These are phyloP conservation scores for Ips nitidus DNA, from an alignment of 1,140 invertebrate species.

Conservation along the genomic window DNA sequence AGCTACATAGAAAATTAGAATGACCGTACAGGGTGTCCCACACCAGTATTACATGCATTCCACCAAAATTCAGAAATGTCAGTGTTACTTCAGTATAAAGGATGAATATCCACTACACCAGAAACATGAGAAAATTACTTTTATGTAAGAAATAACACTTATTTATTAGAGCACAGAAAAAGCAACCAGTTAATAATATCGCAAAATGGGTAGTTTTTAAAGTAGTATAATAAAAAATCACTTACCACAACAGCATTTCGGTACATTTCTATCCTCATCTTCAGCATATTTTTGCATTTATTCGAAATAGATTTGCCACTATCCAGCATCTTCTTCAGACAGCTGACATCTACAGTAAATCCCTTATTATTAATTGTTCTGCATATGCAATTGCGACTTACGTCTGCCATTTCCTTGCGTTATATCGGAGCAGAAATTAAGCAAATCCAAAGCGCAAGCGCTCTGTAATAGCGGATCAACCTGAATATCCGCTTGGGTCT, in stretches of 20 bases:
- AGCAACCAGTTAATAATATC: too few relatives aligned
- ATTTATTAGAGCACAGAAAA: too few relatives aligned
- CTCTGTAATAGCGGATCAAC: slow-evolving; percentile 78
- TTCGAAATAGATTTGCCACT: slow-evolving; percentile 67
- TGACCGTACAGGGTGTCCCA: too few relatives aligned
- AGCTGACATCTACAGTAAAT: slow-evolving; percentile 69
- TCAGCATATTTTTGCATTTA: slow-evolving; percentile 78
- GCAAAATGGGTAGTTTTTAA: too few relatives aligned
- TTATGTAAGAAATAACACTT: too few relatives aligned
- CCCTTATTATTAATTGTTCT: not conserved
- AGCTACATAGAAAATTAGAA: too few relatives aligned
- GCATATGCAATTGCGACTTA: slow-evolving; percentile 54
- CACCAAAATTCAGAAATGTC: not conserved
- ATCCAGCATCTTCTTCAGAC: slow-evolving; percentile 72
- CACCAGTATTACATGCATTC: too few relatives aligned
- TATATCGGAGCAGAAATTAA: slow-evolving; percentile 81
- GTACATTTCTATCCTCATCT: slow-evolving; percentile 85
- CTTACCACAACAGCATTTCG: slow-evolving; percentile 78
- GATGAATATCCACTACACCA: too few relatives aligned
- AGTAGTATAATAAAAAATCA: not conserved
- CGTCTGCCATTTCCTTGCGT: slow-evolving; percentile 83
- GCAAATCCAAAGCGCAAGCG: slow-evolving; percentile 76
- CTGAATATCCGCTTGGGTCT: slow-evolving; percentile 79
- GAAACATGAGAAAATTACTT: too few relatives aligned
- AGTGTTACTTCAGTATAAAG: too few relatives aligned